A percentile compares a stretch with the other conserved stretches of the same genome.
These are phyloP conservation scores for Acronicta psi DNA, from an alignment of 2,888 invertebrate genomes.

Conservation along the genomic window DNA sequence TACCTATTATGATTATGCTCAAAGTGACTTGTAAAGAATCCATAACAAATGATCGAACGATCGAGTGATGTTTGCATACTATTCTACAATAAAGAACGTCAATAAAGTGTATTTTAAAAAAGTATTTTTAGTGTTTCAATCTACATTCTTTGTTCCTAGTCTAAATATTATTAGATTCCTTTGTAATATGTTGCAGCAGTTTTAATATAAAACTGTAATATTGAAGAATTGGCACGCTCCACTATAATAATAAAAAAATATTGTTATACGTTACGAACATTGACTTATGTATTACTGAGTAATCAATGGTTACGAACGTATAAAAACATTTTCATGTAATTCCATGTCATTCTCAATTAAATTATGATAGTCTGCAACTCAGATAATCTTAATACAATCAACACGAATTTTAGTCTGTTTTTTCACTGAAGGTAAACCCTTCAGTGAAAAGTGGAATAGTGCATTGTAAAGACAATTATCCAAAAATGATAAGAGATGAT, in stretches of 20 bases:
- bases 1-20: conserved; percentile 77
- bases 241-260: neutral
- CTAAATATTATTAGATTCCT: conserved; percentile 20
- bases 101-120: conserved; percentile 88
- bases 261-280: no score
- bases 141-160: conserved; percentile 6
- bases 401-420: no score
- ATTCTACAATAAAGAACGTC: conserved; percentile 86
- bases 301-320: no score
- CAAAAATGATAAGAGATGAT: no score
- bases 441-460: no score
- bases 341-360: no score
- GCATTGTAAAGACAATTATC: no score
- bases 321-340: no score
- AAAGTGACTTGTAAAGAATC: conserved; percentile 79
- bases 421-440: no score
- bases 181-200: neutral
- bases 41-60: conserved; percentile 75
- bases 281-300: no score
- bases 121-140: conserved; percentile 65
- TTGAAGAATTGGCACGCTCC: conserved; percentile 5
- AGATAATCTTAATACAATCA: no score
- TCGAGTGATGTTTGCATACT: conserved; percentile 87
- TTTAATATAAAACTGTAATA: neutral
- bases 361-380: no score